These are phyloP conservation scores for Vesta saturnalis DNA, from an alignment of 2,888 invertebrate species.

Conservation along the genomic window DNA sequence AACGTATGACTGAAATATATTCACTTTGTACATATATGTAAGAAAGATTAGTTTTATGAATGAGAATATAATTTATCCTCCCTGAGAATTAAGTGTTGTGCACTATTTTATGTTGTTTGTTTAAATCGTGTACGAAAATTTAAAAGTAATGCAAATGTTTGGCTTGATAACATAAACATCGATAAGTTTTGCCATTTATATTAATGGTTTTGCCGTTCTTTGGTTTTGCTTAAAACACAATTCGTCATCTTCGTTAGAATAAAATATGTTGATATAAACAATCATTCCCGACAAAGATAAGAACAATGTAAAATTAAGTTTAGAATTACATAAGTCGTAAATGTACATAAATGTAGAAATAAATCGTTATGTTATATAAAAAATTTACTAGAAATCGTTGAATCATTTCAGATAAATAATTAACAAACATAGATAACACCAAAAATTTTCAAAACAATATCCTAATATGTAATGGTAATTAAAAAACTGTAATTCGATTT, in stretches of 20 bases:
- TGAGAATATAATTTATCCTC: not conserved
- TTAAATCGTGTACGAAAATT: no score
- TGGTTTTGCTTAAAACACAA: not conserved
- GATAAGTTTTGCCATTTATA: not conserved
- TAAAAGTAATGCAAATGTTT: no score
- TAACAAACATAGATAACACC: no score
- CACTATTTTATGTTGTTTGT: no score
- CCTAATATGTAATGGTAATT: no score
- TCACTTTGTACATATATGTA: not conserved
- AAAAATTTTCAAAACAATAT: no score
- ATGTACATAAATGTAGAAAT: slow-evolving; percentile 37
- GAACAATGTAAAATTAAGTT: slow-evolving; percentile 30
- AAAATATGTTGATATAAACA: slow-evolving; percentile 38
- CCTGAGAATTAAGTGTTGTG: not conserved
- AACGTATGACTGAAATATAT: not conserved
- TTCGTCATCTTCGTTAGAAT: slow-evolving; percentile 11
- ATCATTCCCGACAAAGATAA: slow-evolving; percentile 43
- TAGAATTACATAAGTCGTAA: slow-evolving; percentile 24
- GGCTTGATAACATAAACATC: not conserved
- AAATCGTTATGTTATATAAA: slow-evolving; percentile 37
- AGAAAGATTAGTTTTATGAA: not conserved
- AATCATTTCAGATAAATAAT: no score
- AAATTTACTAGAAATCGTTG: not conserved
- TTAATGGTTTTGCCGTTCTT: no score
- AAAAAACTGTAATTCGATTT: no score